phyloP scores from a whole-genome alignment of 2,113 vertebrate species.

The Chaenogobius annularis region DNA sequence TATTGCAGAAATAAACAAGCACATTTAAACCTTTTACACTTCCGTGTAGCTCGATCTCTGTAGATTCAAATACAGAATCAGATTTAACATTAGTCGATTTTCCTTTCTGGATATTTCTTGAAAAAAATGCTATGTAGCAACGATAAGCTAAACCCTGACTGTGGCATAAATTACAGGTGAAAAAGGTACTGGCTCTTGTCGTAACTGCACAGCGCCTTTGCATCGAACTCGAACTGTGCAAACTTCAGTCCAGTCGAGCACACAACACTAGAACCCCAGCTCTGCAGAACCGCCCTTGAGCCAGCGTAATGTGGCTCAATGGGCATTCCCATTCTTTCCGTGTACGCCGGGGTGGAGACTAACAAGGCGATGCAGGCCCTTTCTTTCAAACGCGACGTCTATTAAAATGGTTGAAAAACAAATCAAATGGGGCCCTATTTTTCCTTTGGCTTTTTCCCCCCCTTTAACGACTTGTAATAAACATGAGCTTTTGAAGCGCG shows the following conservation, averaged over 20 bases:
- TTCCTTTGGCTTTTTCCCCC: constrained; percentile 9
- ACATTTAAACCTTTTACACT: too few relatives aligned
- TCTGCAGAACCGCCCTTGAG: not conserved
- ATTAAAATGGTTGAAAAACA: constrained; percentile 16
- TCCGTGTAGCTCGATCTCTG: too few relatives aligned
- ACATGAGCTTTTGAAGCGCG: not conserved
- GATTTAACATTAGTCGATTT: too few relatives aligned
- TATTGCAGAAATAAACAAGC: too few relatives aligned
- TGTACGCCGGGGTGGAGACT: not conserved
- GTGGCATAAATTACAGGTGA: too few relatives aligned
- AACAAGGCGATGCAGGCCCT: not conserved
- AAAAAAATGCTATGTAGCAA: too few relatives aligned
- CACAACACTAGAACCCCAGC: not conserved
- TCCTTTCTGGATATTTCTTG: too few relatives aligned
- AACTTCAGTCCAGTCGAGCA: not conserved
- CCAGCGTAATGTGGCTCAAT: not conserved
- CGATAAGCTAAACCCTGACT: too few relatives aligned
- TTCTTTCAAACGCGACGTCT: constrained; percentile 5
- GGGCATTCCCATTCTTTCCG: not conserved
- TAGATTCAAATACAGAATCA: too few relatives aligned
- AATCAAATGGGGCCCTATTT: constrained; percentile 14
- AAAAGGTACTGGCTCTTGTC: too few relatives aligned
- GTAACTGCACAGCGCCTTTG: not conserved
- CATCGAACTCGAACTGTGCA: not conserved
- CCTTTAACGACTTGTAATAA: constrained; percentile 2